Percentiles rank a stretch among this genome's conserved stretches.
phyloP scores from a whole-genome alignment of 2,888 invertebrate species.

The Cephus pulcher region DNA sequence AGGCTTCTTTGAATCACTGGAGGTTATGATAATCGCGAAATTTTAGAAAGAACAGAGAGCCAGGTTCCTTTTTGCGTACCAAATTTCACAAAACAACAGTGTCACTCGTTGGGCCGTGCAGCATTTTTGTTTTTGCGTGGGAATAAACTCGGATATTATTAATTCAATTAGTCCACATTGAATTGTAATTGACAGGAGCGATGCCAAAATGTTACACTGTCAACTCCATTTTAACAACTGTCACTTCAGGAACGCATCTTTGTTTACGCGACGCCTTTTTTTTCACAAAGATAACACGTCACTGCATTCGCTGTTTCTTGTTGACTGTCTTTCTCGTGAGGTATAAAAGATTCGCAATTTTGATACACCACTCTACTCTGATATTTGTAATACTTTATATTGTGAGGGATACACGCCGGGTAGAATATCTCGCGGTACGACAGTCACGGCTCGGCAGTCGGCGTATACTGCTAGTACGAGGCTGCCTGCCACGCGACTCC shows the following conservation, averaged over 20 bases:
- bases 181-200: neutral
- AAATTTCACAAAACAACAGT: neutral
- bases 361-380: neutral
- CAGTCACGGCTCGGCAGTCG: conserved; percentile 57
- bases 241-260: neutral
- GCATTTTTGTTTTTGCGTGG: too few species aligned
- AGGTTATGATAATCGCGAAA: neutral
- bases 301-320: neutral
- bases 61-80: neutral
- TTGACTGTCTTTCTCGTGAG: neutral
- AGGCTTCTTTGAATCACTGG: neutral
- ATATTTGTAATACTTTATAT: neutral
- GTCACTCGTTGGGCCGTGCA: neutral
- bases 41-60: neutral
- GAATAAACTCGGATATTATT: neutral
- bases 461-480: conserved; percentile 47
- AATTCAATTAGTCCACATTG: neutral
- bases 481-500: conserved; percentile 53
- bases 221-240: neutral
- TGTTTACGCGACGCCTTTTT: neutral
- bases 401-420: conserved; percentile 9
- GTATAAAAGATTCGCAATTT: neutral
- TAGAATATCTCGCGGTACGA: conserved; percentile 29
- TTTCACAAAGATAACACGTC: neutral
- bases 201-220: neutral